phyloP scores from a whole-genome alignment of 2,113 vertebrate species.

The Charadrius vociferus region DNA sequence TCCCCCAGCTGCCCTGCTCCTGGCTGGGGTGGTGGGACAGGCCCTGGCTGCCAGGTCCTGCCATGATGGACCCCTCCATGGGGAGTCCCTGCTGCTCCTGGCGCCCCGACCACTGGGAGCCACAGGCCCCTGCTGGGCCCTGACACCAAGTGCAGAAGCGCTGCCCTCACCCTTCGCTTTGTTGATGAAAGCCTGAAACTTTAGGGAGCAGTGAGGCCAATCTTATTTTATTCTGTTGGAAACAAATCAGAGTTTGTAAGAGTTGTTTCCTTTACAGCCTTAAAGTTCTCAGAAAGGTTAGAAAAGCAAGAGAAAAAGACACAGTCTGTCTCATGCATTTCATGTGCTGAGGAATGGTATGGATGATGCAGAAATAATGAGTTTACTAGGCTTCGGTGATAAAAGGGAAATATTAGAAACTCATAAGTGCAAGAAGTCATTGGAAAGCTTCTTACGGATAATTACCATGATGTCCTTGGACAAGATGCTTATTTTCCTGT shows the following conservation, averaged over 20 bases:
- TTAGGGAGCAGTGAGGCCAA: rapidly evolving
- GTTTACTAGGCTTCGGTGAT: neutral
- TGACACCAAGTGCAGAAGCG: neutral
- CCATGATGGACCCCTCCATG: rapidly evolving
- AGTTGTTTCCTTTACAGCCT: neutral
- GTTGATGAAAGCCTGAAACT: neutral
- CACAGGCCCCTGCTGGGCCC: rapidly evolving
- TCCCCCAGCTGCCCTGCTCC: neutral
- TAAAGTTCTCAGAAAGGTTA: neutral
- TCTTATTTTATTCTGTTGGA: neutral
- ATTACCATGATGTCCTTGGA: neutral
- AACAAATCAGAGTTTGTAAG: neutral
- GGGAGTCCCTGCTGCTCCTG: rapidly evolving
- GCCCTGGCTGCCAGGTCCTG: neutral
- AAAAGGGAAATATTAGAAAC: slow-evolving; percentile 18
- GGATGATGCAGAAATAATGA: slow-evolving; percentile 27
- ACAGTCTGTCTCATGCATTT: neutral
- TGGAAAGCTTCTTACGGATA: neutral
- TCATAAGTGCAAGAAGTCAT: neutral
- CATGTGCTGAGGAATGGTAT: neutral
- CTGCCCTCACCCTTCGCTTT: neutral
- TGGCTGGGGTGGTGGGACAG: rapidly evolving
- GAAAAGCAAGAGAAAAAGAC: neutral
- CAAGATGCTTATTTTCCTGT: neutral
- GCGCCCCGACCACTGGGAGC: too few species aligned